A percentile compares a stretch with the other conserved stretches of the same genome.
These are phyloP conservation scores for Echinops telfairi DNA, from an alignment of 2,113 vertebrate genomes.

Conservation along the genomic window DNA sequence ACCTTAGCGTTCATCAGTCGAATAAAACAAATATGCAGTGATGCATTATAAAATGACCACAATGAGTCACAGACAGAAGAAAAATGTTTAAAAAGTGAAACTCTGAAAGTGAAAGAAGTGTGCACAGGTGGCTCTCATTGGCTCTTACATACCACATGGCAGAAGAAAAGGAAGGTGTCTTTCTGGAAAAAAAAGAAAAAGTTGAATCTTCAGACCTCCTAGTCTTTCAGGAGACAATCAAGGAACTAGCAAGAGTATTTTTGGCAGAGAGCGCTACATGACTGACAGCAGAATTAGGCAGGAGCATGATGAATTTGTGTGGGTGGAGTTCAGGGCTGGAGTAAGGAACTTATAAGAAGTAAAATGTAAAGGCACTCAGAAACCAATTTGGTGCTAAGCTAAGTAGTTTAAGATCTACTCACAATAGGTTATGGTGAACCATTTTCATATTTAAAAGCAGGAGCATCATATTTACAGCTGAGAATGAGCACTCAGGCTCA, in stretches of 20 bases:
- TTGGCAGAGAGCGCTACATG: background rate
- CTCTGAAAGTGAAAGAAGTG: background rate
- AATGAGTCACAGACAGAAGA: background rate
- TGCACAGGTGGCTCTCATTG: background rate
- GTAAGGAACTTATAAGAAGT: background rate
- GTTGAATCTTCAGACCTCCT: background rate
- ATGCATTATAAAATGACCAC: background rate
- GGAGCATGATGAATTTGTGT: background rate
- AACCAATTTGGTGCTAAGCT: background rate
- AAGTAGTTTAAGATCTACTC: background rate
- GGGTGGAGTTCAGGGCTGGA: background rate
- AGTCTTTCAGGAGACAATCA: background rate
- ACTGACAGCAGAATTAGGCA: background rate
- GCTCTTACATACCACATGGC: background rate
- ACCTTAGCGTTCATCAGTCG: background rate
- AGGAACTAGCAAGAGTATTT: background rate
- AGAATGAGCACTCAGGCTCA: background rate
- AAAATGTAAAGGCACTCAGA: background rate
- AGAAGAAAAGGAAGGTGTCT: background rate
- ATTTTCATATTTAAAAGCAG: background rate
- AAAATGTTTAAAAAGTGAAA: conserved; percentile 2
- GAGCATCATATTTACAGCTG: background rate
- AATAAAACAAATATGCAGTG: background rate
- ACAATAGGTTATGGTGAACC: background rate
- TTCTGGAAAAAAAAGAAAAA: background rate